A percentile compares a stretch with the other conserved stretches of the same genome.
Evolutionary conservation across 2,888 invertebrate species (phyloP).

Genomic region (Lochmaea capreae): DNA sequence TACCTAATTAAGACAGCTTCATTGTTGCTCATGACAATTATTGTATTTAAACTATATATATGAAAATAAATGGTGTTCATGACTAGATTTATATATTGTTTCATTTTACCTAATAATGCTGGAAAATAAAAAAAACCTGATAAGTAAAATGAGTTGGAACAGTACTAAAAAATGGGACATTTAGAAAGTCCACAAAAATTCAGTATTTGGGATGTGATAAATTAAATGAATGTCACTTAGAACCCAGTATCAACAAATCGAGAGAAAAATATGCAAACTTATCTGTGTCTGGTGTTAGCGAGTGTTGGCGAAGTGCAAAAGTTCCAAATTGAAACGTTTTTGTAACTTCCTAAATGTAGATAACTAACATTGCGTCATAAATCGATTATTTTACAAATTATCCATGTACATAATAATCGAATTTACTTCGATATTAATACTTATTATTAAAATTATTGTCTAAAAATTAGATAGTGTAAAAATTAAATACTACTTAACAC

Average conservation of each 20-base stretch:
- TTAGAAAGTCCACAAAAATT: no score
- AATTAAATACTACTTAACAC: no score
- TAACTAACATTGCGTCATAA: not conserved
- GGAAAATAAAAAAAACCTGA: not conserved
- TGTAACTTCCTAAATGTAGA: not conserved
- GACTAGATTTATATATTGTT: not conserved
- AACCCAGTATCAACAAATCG: no score
- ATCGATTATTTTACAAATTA: not conserved
- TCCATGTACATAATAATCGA: not conserved
- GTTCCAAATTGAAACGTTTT: not conserved
- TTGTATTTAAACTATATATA: not conserved
- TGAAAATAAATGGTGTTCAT: conserved; percentile 7
- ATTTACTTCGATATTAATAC: not conserved
- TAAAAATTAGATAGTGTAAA: no score
- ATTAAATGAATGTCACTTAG: no score
- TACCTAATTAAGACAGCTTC: not conserved
- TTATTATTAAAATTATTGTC: no score
- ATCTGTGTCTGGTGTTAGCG: not conserved
- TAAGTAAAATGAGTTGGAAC: not conserved
- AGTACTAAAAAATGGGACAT: no score
- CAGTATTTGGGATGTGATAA: no score
- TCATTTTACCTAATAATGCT: not conserved
- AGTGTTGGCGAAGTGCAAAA: not conserved
- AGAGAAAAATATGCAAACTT: not conserved
- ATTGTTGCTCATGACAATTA: conserved; percentile 2